Percentiles rank a stretch among this genome's conserved stretches.
Conservation (phyloP, 2,797 vertebrate species). For the Synanceia verrucosa region DNA sequence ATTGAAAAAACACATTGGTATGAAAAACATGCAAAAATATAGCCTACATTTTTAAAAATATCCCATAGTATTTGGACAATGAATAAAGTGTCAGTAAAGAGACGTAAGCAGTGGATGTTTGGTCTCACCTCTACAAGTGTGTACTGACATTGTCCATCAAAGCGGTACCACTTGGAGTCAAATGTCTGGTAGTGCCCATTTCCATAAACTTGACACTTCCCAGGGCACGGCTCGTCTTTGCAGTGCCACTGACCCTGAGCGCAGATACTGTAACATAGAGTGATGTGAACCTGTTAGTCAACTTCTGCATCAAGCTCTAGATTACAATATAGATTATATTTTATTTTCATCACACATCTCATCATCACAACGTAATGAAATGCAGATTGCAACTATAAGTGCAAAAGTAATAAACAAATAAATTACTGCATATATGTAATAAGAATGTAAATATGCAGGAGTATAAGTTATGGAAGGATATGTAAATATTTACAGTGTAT, state of each 20-base stretch:
- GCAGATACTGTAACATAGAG: constrained; percentile 74
- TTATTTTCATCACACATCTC: no score
- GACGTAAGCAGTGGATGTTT: not conserved
- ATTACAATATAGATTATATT: no score
- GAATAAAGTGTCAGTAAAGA: not conserved
- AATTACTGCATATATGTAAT: no score
- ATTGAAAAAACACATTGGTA: not conserved
- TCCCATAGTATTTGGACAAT: not conserved
- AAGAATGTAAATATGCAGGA: no score
- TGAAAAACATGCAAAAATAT: not conserved
- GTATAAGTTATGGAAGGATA: no score
- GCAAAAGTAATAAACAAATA: no score
- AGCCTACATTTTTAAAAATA: not conserved
- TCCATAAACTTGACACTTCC: constrained; percentile 85
- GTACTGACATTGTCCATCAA: constrained; percentile 87
- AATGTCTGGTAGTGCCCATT: constrained; percentile 87
- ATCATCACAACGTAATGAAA: no score
- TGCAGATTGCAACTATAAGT: no score
- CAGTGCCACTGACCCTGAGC: constrained; percentile 82
- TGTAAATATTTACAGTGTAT: no score
- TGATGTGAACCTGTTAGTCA: not conserved
- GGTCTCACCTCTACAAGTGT: constrained; percentile 84
- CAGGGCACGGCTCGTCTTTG: constrained; percentile 74
- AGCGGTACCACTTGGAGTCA: constrained; percentile 85
- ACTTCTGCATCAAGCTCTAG: no score